These are phyloP conservation scores for Mya arenaria DNA, from an alignment of 1,140 invertebrate genomes.

Conservation along the genomic window DNA sequence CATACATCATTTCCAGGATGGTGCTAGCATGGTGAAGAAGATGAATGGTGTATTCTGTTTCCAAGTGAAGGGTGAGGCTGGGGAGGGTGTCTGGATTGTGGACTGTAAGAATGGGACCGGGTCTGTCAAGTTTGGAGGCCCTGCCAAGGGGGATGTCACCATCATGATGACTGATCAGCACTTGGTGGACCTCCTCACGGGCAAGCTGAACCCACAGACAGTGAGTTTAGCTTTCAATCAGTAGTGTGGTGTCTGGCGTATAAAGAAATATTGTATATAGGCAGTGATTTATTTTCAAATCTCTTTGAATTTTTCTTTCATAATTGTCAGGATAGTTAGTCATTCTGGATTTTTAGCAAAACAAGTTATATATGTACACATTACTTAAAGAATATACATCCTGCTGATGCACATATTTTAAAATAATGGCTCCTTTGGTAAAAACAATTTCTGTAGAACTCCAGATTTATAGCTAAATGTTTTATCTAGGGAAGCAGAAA, in stretches of 20 bases:
- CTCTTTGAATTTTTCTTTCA: no score
- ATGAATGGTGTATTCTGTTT: constrained; percentile 93
- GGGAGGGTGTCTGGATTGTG: constrained; percentile 92
- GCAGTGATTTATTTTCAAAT: no score
- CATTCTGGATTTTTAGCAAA: no score
- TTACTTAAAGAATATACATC: no score
- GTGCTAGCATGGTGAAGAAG: constrained; percentile 90
- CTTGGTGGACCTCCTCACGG: constrained; percentile 91
- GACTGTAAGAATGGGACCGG: constrained; percentile 94
- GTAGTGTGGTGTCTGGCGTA: background rate
- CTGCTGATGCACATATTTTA: no score
- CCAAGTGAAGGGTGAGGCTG: constrained; percentile 89
- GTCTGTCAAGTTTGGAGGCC: constrained; percentile 89
- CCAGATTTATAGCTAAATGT: no score
- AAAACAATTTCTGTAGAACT: no score
- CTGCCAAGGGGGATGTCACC: constrained; percentile 93
- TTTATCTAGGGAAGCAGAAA: no score
- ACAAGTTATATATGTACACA: no score
- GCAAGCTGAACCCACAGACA: constrained; percentile 93
- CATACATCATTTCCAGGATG: constrained; percentile 72
- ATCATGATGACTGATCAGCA: constrained; percentile 93
- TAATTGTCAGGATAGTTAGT: no score
- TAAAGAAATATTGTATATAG: no score
- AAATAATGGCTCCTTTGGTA: no score
- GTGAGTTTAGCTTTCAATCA: constrained; percentile 54